Evolutionary conservation across 2,888 invertebrate genomes (phyloP).

Genomic region (Pyrrhosoma nymphula): DNA sequence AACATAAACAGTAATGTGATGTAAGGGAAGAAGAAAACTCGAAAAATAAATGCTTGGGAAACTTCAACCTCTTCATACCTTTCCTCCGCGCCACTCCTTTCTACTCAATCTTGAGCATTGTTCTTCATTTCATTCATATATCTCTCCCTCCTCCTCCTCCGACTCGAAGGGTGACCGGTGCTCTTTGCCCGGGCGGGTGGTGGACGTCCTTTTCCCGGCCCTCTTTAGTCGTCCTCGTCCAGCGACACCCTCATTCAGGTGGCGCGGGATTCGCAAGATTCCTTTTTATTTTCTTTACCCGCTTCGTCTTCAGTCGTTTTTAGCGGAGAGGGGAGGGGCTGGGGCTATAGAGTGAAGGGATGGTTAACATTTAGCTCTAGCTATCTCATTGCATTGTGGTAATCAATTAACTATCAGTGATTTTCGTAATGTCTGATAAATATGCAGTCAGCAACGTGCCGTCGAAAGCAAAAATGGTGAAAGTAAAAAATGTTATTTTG

Average conservation of each 20-base stretch:
- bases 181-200: background rate
- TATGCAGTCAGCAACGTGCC: too few species aligned
- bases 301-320: background rate
- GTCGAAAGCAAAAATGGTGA: too few species aligned
- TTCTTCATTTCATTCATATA: conserved; percentile 54
- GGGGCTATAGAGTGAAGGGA: background rate
- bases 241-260: conserved; percentile 16
- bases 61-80: conserved; percentile 44
- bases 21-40: background rate
- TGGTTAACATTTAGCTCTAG: too few species aligned
- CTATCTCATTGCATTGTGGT: too few species aligned
- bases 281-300: background rate
- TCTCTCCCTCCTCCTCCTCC: background rate
- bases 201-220: background rate
- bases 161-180: background rate
- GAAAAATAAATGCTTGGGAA: background rate
- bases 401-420: too few species aligned
- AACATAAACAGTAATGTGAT: background rate
- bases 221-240: background rate
- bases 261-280: background rate
- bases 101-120: conserved; percentile 48
- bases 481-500: too few species aligned
- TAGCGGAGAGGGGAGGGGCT: background rate
- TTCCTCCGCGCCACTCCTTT: background rate
- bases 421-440: too few species aligned